Percentiles rank a stretch among this genome's conserved stretches.
phyloP scores from a whole-genome alignment of 2,113 vertebrate species.

The Sardina pilchardus region DNA sequence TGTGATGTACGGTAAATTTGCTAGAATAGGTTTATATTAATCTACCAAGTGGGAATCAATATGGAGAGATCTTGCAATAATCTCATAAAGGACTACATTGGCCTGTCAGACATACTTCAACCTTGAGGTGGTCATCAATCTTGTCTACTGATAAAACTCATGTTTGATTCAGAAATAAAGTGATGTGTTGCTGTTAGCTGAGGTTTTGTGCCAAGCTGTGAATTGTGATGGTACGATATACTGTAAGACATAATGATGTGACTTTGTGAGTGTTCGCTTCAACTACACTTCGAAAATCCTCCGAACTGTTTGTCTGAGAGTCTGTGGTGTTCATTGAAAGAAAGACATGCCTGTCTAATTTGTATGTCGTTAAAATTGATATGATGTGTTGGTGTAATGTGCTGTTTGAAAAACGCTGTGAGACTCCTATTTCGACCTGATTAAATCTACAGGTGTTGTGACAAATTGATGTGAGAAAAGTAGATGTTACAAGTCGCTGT shows the following conservation, averaged over 20 bases:
- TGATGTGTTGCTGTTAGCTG: not conserved
- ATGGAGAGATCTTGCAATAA: not conserved
- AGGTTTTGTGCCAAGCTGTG: not conserved
- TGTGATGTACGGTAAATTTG: not conserved
- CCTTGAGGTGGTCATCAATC: not conserved
- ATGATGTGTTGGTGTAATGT: not conserved
- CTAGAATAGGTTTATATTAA: not conserved
- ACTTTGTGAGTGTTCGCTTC: not conserved
- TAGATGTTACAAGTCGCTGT: not conserved
- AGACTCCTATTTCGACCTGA: not conserved
- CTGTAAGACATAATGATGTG: not conserved
- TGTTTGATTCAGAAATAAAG: not conserved
- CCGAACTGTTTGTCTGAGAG: not conserved
- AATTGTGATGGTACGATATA: not conserved
- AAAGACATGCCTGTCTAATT: not conserved
- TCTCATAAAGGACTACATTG: not conserved
- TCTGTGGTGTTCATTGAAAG: not conserved
- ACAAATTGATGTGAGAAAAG: not conserved
- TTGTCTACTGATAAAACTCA: not conserved
- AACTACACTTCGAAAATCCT: not conserved
- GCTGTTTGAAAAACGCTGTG: not conserved
- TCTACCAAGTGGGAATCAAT: not conserved
- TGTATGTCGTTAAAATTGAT: not conserved
- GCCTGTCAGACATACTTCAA: not conserved
- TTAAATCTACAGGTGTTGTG: not conserved